These are phyloP conservation scores for Mesorhabditis spiculigera DNA, from an alignment of 2,888 invertebrate genomes.

Conservation along the genomic window DNA sequence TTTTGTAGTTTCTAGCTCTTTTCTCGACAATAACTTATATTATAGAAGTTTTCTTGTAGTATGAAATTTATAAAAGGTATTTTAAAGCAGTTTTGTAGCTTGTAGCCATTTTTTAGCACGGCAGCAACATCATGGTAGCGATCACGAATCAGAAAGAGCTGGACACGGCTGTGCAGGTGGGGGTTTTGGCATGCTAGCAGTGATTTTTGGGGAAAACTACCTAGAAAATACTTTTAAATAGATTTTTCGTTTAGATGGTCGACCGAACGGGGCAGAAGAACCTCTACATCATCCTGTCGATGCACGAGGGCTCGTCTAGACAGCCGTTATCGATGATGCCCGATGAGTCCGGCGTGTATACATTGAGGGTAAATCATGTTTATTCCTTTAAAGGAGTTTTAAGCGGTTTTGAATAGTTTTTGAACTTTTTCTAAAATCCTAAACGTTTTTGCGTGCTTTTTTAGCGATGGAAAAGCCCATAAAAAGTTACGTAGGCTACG, in stretches of 20 bases:
- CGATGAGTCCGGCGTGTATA: neutral
- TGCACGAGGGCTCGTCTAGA: neutral
- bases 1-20: too few species aligned
- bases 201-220: too few species aligned
- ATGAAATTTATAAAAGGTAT: too few species aligned
- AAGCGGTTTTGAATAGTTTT: too few species aligned
- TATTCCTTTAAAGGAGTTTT: too few species aligned
- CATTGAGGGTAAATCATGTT: neutral
- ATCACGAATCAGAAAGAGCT: neutral
- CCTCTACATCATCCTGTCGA: neutral
- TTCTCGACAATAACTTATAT: too few species aligned
- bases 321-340: neutral
- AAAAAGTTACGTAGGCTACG: too few species aligned
- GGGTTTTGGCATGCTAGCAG: too few species aligned
- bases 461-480: too few species aligned
- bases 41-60: too few species aligned
- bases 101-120: neutral
- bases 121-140: conserved; percentile 6
- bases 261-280: neutral
- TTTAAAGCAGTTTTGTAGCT: neutral
- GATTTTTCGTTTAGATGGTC: neutral
- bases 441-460: too few species aligned
- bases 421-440: too few species aligned
- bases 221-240: neutral
- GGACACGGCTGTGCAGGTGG: neutral